Conservation (phyloP, 2,113 vertebrate species). For the Sylvilagus bachmani region DNA sequence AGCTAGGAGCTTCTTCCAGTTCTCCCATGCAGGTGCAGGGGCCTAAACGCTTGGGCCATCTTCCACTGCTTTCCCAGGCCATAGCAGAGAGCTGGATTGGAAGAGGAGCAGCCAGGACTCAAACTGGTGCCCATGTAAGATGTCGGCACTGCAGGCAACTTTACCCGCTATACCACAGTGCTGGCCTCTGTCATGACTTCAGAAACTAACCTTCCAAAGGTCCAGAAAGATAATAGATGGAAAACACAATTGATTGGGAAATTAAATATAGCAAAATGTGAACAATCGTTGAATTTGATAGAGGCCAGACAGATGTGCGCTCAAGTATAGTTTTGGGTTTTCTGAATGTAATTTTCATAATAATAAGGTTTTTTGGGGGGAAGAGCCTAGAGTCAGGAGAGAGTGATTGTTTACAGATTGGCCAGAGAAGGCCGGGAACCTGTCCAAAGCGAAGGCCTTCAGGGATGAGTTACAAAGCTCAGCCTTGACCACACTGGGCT, state of each 20-base stretch:
- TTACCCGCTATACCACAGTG: too few species aligned
- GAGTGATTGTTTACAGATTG: conserved; percentile 62
- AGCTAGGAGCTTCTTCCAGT: too few species aligned
- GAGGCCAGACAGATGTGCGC: conserved; percentile 23
- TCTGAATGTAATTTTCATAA: conserved; percentile 56
- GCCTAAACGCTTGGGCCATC: too few species aligned
- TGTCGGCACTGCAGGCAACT: too few species aligned
- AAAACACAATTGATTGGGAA: conserved; percentile 6
- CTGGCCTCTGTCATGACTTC: neutral
- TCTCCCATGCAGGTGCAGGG: too few species aligned
- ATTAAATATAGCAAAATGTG: conserved; percentile 40
- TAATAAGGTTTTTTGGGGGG: neutral
- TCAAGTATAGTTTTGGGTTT: conserved; percentile 31
- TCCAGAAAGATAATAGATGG: conserved; percentile 27
- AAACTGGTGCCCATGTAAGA: too few species aligned
- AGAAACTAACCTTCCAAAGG: neutral
- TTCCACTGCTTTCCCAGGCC: too few species aligned
- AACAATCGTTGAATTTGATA: conserved; percentile 40
- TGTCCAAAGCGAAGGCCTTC: conserved; percentile 24
- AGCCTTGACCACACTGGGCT: neutral
- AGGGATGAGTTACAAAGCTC: conserved; percentile 11
- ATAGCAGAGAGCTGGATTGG: too few species aligned
- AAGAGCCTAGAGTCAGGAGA: neutral
- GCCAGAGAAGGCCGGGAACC: conserved; percentile 5
- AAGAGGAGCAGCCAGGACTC: too few species aligned